Evolutionary conservation across 2,797 vertebrate species (phyloP), one percentile per base, ranked within the genome.

Genomic region (Echeneis naucrates): DNA sequence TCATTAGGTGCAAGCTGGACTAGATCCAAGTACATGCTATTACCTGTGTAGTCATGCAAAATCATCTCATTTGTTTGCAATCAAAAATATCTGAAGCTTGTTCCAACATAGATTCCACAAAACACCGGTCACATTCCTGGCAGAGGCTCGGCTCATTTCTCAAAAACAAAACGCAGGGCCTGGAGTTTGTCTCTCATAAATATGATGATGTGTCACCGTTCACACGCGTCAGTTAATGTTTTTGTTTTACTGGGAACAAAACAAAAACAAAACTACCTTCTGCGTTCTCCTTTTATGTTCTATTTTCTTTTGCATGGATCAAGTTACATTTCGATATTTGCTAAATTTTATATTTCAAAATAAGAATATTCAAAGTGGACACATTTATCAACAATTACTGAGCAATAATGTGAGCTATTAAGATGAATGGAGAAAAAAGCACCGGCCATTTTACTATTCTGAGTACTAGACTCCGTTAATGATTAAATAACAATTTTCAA

Each of bases 61-160:
- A 76, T 60, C 3, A 26, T 65, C 58, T 58, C 48, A 57, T 8
- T 58, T 32, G 30, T 37, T 70, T 27, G 27, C 4, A 7, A n/a
- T 75, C 26, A 12, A 40, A 76, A 75, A 14, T 61, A 75, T 69
- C 38, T 65, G 45, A 72, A 13, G 57, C 21, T 66, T 51, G 57
- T 24, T 17, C 26, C 8, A 2, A 35, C 24, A 5, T 33, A 21
- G 32, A 69, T 33, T 59, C 60, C 40, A 19, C 9, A 40, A 9
- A 48, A 50, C 60, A 19, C 24, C 23, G 55, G 69, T 64, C 32
- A 71, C 63, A 75, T 75, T 75, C 66, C 63, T 68, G 9, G 0
- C 21, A 23, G 21, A 26, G 54, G 23, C 45, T 65, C 26, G 32
- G 35, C 26, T 0, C 2, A 19, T 37, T 1, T 2, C 4, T 72